phyloP scores from a whole-genome alignment of 2,888 invertebrate species.

The Choreutis nemorana region DNA sequence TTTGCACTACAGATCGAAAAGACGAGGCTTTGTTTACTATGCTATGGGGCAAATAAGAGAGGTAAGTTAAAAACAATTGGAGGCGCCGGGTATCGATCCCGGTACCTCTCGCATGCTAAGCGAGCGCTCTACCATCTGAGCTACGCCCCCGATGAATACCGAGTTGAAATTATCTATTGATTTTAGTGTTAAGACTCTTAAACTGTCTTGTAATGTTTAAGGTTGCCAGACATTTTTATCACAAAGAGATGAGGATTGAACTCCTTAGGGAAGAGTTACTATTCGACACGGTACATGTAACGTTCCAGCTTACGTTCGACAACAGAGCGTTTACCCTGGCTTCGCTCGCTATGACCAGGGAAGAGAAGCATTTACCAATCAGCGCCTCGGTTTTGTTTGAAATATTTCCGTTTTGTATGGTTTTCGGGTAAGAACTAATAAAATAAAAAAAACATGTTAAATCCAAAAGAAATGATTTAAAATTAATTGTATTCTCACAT shows the following conservation, averaged over 20 bases:
- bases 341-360: constrained; percentile 83
- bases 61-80: constrained; percentile 44
- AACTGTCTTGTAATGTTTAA: constrained; percentile 23
- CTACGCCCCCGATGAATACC: constrained; percentile 18
- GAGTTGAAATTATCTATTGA: neutral
- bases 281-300: constrained; percentile 92
- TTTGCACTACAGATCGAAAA: constrained; percentile 91
- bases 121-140: constrained; percentile 22
- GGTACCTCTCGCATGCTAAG: constrained; percentile 20
- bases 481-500: too few relatives aligned
- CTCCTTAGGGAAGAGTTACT: constrained; percentile 85
- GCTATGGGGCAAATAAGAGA: constrained; percentile 96
- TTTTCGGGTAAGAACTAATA: constrained; percentile 93
- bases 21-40: constrained; percentile 94
- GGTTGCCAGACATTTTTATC: constrained; percentile 93
- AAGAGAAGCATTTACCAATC: constrained; percentile 88
- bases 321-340: constrained; percentile 90
- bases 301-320: constrained; percentile 93
- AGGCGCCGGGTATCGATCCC: constrained; percentile 31
- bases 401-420: constrained; percentile 97
- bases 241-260: constrained; percentile 93
- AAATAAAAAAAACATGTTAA: too few relatives aligned
- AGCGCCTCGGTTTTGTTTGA: constrained; percentile 92
- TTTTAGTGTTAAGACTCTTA: too few relatives aligned
- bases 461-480: too few relatives aligned